A percentile compares a stretch with the other conserved stretches of the same genome.
These are phyloP conservation scores for Tauraco hartlaubi DNA, from an alignment of 2,797 vertebrate species.

Conservation along the genomic window DNA sequence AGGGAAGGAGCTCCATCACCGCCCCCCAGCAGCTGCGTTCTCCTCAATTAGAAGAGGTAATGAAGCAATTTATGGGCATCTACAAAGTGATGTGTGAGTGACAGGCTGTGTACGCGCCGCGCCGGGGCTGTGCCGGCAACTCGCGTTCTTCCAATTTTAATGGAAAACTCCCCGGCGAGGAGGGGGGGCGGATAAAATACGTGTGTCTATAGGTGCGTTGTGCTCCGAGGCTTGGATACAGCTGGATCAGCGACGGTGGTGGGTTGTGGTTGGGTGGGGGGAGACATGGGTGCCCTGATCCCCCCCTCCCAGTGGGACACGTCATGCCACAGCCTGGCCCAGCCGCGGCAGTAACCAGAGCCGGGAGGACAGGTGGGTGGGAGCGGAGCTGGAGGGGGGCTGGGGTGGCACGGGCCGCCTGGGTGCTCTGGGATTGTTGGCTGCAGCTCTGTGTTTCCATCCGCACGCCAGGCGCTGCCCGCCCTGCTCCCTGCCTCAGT, in stretches of 20 bases:
- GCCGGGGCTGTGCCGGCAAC: conserved; percentile 54
- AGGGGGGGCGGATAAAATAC: too few relatives aligned
- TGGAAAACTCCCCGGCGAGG: neutral
- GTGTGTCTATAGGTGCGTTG: neutral
- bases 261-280: neutral
- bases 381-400: neutral
- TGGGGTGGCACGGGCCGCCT: neutral
- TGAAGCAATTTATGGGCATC: conserved; percentile 80
- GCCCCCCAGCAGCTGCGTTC: conserved; percentile 74
- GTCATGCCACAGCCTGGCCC: neutral
- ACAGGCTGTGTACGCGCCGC: conserved; percentile 68
- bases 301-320: neutral
- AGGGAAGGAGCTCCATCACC: conserved; percentile 54
- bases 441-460: neutral
- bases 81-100: conserved; percentile 76
- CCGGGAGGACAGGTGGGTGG: conserved; percentile 1
- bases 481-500: neutral
- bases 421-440: neutral
- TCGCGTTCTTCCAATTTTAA: conserved; percentile 48
- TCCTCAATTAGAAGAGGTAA: conserved; percentile 78
- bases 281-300: neutral
- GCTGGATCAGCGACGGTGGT: neutral
- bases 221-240: fast-evolving
- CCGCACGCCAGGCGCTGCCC: fast-evolving
- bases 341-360: neutral